These are phyloP conservation scores for Agraylea sexmaculata DNA, from an alignment of 1,140 invertebrate genomes.

Conservation along the genomic window DNA sequence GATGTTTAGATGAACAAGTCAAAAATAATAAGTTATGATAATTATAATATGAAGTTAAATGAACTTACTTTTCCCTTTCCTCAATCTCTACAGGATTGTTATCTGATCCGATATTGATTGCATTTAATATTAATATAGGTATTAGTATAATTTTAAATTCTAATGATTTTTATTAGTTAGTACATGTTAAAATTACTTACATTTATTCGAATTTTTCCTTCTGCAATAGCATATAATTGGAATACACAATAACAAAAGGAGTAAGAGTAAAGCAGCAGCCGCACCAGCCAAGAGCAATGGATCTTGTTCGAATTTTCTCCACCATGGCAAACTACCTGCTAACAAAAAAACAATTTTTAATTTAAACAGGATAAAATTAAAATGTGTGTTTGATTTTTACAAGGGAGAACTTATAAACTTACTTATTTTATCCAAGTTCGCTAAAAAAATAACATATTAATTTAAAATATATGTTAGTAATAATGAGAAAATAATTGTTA, in stretches of 20 bases:
- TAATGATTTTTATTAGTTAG: constrained; percentile 28
- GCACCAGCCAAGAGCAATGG: constrained; percentile 63
- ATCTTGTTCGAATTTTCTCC: constrained; percentile 59
- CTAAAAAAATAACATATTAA: constrained; percentile 23
- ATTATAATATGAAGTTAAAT: constrained; percentile 10
- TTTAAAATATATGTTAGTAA: constrained; percentile 1
- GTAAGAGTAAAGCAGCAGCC: constrained; percentile 59
- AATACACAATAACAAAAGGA: constrained; percentile 70
- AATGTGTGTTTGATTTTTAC: background rate
- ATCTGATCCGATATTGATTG: constrained; percentile 41
- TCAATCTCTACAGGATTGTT: constrained; percentile 67
- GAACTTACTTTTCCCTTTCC: constrained; percentile 77
- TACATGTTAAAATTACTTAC: constrained; percentile 59
- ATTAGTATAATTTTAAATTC: too few relatives aligned
- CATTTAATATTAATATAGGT: constrained; percentile 35
- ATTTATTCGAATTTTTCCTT: constrained; percentile 70
- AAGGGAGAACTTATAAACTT: constrained; percentile 22
- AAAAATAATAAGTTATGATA: too few relatives aligned
- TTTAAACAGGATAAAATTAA: constrained; percentile 9
- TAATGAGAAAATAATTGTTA: background rate
- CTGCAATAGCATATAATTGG: constrained; percentile 72
- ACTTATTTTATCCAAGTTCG: constrained; percentile 39
- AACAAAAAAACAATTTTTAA: constrained; percentile 19
- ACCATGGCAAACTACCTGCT: constrained; percentile 56
- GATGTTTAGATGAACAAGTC: too few relatives aligned